Evolutionary conservation across 2,113 vertebrate genomes (phyloP).

Genomic region (Melanerpes aurifrons): DNA sequence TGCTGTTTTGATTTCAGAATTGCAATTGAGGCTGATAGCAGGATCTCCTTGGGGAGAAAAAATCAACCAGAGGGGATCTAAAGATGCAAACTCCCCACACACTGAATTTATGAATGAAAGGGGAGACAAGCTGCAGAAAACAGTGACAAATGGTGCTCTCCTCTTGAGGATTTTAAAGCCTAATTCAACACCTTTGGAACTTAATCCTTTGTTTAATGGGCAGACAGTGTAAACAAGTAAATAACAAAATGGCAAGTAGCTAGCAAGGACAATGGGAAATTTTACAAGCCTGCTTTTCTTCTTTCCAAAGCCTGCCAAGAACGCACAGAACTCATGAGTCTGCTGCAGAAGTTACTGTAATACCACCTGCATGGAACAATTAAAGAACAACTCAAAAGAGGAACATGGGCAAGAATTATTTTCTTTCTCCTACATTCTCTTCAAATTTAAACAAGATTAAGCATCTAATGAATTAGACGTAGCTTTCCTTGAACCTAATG

Average conservation of each 20-base stretch:
- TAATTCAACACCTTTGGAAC: neutral
- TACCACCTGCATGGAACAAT: neutral
- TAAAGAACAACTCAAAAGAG: neutral
- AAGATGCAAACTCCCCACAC: neutral
- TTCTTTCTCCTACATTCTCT: neutral
- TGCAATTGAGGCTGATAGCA: conserved; percentile 8
- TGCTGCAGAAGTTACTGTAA: neutral
- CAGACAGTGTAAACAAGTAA: neutral
- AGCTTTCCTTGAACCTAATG: neutral
- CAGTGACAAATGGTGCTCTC: neutral
- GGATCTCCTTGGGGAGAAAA: neutral
- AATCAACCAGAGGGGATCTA: neutral
- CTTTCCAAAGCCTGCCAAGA: neutral
- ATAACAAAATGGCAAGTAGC: neutral
- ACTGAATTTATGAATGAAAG: neutral
- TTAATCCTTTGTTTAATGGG: neutral
- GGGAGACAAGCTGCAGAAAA: neutral
- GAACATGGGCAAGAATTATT: neutral
- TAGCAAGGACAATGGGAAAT: neutral
- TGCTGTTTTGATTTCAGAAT: neutral
- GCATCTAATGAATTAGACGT: neutral
- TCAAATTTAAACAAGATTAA: neutral
- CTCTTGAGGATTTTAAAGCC: neutral
- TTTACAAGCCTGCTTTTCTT: neutral
- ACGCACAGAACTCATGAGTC: neutral